Evolutionary conservation across 2,113 vertebrate genomes (phyloP).

Genomic region (Cynopterus brachyotis): DNA sequence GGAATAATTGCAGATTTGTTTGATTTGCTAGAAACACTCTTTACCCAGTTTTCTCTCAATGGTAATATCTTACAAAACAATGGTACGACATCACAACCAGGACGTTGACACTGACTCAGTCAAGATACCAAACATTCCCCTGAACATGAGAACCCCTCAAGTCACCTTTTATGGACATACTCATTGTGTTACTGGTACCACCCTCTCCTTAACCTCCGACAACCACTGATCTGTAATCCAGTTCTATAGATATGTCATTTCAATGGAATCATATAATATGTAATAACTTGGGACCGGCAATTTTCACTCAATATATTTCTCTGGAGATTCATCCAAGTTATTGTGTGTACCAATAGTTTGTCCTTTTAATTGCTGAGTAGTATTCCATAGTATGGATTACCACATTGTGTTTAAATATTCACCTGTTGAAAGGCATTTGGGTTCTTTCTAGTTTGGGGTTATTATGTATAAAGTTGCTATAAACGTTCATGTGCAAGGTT

Average conservation of each 20-base stretch:
- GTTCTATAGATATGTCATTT: not conserved
- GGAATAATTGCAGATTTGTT: not conserved
- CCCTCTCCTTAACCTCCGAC: not conserved
- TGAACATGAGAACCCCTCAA: not conserved
- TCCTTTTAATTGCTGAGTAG: not conserved
- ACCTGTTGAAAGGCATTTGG: not conserved
- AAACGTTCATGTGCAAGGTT: not conserved
- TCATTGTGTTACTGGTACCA: not conserved
- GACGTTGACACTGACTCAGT: not conserved
- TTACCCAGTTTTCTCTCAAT: not conserved
- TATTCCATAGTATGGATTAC: not conserved
- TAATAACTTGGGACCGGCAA: not conserved
- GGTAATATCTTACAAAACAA: not conserved
- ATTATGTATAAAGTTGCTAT: not conserved
- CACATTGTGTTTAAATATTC: not conserved
- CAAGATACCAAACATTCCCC: not conserved
- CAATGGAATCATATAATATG: not conserved
- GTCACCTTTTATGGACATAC: not conserved
- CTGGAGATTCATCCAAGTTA: not conserved
- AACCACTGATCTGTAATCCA: not conserved
- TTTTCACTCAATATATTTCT: not conserved
- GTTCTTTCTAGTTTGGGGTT: not conserved
- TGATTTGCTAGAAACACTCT: not conserved
- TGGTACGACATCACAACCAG: not conserved
- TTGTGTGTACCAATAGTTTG: not conserved